Evolutionary conservation across 1,140 invertebrate genomes (phyloP).

Genomic region (Paralvinella palmiformis): DNA sequence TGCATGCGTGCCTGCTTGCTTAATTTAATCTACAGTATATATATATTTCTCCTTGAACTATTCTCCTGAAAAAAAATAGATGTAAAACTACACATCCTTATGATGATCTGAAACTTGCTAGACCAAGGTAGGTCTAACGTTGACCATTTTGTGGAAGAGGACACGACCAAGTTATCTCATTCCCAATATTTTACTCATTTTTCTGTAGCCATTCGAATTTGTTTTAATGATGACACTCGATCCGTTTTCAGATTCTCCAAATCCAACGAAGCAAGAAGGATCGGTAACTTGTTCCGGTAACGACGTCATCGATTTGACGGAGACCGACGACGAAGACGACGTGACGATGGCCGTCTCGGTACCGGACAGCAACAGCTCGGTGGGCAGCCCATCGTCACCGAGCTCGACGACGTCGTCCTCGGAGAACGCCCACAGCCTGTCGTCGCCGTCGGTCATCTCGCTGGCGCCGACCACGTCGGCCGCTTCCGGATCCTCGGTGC

Average conservation of each 20-base stretch:
- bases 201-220: neutral
- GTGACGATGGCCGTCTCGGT: neutral
- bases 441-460: neutral
- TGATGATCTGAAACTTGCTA: neutral
- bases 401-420: neutral
- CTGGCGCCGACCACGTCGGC: neutral
- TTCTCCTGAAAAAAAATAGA: neutral
- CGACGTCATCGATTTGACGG: conserved; percentile 14
- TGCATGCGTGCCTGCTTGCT: neutral
- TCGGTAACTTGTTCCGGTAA: neutral
- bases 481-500: conserved; percentile 4
- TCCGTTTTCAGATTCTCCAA: neutral
- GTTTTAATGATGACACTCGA: neutral
- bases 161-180: neutral
- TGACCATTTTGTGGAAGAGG: too few species aligned
- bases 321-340: conserved; percentile 16
- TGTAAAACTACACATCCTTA: neutral
- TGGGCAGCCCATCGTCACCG: neutral
- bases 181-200: neutral
- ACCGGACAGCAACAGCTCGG: neutral
- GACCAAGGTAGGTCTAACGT: neutral
- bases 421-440: neutral
- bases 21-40: neutral
- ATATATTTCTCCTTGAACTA: neutral
- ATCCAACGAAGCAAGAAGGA: neutral